These are phyloP conservation scores for Neogobius melanostomus DNA, from an alignment of 2,113 vertebrate species.

Conservation along the genomic window DNA sequence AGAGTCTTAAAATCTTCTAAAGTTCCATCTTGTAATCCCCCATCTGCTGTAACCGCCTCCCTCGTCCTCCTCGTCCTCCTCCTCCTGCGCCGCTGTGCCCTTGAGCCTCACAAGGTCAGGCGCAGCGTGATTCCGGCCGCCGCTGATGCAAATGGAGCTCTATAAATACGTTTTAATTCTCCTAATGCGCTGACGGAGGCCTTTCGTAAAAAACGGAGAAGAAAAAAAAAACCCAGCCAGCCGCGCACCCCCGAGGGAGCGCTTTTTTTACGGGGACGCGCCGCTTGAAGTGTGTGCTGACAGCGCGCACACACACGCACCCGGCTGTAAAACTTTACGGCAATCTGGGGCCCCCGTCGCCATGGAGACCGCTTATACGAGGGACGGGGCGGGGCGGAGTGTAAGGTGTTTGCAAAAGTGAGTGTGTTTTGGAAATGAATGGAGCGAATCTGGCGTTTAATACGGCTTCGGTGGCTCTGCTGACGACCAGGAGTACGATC, in stretches of 20 bases:
- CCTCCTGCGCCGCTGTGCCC: slow-evolving; percentile 22
- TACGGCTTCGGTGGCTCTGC: not conserved
- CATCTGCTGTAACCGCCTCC: not conserved
- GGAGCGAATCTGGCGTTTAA: not conserved
- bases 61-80: not conserved
- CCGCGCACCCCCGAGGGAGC: not conserved
- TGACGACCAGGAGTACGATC: not conserved
- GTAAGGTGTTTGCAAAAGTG: slow-evolving; percentile 21
- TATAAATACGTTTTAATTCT: slow-evolving; percentile 51
- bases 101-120: slow-evolving; percentile 39
- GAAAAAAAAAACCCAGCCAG: no score
- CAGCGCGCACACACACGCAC: slow-evolving; percentile 26
- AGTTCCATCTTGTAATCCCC: no score
- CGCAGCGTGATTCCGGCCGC: not conserved
- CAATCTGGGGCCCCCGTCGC: slow-evolving; percentile 68
- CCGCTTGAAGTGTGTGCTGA: slow-evolving; percentile 38
- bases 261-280: slow-evolving; percentile 37
- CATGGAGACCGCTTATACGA: slow-evolving; percentile 75
- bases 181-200: slow-evolving; percentile 41
- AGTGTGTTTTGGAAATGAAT: slow-evolving; percentile 18
- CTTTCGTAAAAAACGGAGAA: slow-evolving; percentile 27
- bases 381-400: slow-evolving; percentile 8
- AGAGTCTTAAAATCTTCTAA: no score
- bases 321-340: slow-evolving; percentile 73
- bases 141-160: slow-evolving; percentile 46